A percentile compares a stretch with the other conserved stretches of the same genome.
phyloP scores from a whole-genome alignment of 35 echinoderm and acorn worm genomes.

The Patiria miniata region DNA sequence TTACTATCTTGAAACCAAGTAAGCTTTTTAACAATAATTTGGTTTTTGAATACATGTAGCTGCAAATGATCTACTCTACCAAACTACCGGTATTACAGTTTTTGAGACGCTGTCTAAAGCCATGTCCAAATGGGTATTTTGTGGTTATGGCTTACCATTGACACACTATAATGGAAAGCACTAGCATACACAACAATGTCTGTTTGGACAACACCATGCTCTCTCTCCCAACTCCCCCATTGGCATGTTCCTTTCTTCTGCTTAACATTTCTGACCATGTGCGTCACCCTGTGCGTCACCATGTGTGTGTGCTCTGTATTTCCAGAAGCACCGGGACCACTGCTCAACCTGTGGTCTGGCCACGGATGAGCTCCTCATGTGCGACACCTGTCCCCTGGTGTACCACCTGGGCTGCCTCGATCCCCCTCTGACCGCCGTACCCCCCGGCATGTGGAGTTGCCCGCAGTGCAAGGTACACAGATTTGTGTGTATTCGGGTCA shows the following conservation, averaged over 20 bases:
- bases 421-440: conserved; percentile 76
- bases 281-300: not conserved
- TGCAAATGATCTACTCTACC: no score
- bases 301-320: not conserved
- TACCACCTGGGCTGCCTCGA: conserved; percentile 81
- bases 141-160: no score
- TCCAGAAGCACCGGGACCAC: conserved; percentile 83
- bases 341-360: conserved; percentile 77
- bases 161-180: no score
- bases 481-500: not conserved
- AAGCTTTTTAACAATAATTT: no score
- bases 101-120: no score
- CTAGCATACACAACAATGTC: no score
- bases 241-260: not conserved
- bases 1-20: no score
- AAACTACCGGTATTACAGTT: no score
- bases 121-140: no score
- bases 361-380: conserved; percentile 83
- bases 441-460: conserved; percentile 87
- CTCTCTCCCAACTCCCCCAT: not conserved
- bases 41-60: no score
- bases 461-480: conserved; percentile 83
- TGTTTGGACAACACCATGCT: no score
- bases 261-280: conserved; percentile 9
- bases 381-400: conserved; percentile 83